Evolutionary conservation across 2,888 invertebrate species (phyloP), one percentile per base, ranked within the genome.

Genomic region (Augochlorella aurata): DNA sequence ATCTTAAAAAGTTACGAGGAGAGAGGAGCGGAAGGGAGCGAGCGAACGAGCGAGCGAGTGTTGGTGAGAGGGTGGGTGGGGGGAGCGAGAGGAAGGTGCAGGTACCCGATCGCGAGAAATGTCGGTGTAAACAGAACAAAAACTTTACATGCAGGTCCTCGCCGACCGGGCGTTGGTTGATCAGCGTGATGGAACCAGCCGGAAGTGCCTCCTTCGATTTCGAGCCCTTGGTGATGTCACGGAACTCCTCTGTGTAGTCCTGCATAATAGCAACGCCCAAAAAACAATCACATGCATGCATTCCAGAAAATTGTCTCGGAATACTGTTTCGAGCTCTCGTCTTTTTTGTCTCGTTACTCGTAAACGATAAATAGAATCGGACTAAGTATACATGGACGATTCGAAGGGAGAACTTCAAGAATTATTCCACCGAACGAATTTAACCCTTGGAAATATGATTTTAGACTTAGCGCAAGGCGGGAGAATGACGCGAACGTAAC

Each of bases 161-260:
- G 95, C 97, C 97, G 94, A 98, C 98, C 87, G 98, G 97, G 91
- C 98, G 96, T 94, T 98, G 98, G 95, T 98, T 98, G 95, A 98
- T 98, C 94, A 98, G 96, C 91, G 98, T 98, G 94, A 98, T 98
- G 94, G 97, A 97, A 90, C 98, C 98, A 92, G 98, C 97, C 90
- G 98, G 97, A 90, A 98, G 96, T 91, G 97, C 97, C 95, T 98
- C 98, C 96, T 98, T 98, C 91, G 97, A 97, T 95, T 97, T 98
- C 77, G 93, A 91, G 93, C 98, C 97, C 95, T 98, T 98, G 94
- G 98, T 97, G 95, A 98, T 98, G 95, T 98, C 98, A 93, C 98
- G 96, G 95, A 98, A 98, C 95, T 98, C 98, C 95, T 98, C 98
- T 90, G 97, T 98, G 95, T 98, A 98, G 95, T 98, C 98, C 98